These are phyloP conservation scores for Rugalucina vietnamica DNA, from an alignment of 2,888 invertebrate genomes.

Conservation along the genomic window DNA sequence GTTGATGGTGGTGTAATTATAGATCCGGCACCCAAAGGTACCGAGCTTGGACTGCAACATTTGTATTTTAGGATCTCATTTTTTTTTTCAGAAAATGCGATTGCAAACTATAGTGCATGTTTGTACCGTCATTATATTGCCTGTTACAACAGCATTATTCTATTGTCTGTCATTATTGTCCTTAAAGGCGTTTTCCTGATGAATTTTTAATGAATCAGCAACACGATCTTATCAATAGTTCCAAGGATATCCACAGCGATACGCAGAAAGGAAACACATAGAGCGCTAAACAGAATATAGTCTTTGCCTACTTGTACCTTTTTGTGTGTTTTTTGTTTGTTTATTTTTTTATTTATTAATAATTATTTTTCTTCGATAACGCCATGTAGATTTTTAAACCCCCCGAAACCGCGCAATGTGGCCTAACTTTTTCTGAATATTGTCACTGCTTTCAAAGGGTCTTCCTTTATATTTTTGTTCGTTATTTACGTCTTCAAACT, in stretches of 20 bases:
- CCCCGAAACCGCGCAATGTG: background rate
- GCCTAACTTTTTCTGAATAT: background rate
- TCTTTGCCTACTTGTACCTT: background rate
- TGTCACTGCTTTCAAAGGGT: background rate
- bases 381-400: background rate
- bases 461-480: background rate
- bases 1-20: too few relatives aligned
- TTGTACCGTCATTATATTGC: too few relatives aligned
- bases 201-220: background rate
- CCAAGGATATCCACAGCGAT: background rate
- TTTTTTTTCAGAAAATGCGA: too few relatives aligned
- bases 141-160: background rate
- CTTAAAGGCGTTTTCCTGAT: background rate
- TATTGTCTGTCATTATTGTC: background rate
- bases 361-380: background rate
- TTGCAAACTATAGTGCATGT: too few relatives aligned
- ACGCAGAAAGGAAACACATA: background rate
- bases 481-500: too few relatives aligned
- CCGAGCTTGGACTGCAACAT: too few relatives aligned
- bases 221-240: background rate
- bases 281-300: background rate
- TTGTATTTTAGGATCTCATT: too few relatives aligned
- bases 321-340: background rate
- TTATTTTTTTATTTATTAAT: background rate
- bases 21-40: too few relatives aligned